Base-by-base conservation (phyloP, 2,797 vertebrate species). In the Pantherophis alleghaniensis region DNA sequence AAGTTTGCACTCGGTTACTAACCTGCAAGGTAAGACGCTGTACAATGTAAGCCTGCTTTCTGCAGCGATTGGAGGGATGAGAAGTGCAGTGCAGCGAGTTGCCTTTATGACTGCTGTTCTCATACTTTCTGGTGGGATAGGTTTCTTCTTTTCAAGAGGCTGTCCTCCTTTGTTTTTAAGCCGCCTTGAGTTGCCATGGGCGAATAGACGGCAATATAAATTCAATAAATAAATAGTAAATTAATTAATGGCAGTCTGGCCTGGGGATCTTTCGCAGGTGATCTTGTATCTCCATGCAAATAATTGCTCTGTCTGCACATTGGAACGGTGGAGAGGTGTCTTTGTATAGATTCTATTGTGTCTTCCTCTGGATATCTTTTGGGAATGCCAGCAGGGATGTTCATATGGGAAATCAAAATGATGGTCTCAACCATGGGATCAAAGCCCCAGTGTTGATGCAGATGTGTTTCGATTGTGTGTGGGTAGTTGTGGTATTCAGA, bases 1-100 rank as follows among this genome's bases (percentile, higher is more conserved):
- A 98, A 96, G 98, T 99, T 96, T 99, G 99, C 97, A 99, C 99
- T 53, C 98, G 99, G 88, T 97, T 99, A 95, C 97, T 99, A 92
- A 99, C 99, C 92, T 99, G 99, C 98, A 99, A 99, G 97, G 99
- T 99, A 97, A 63, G 32, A 63, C 3, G 1, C 69, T 37, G n/a
- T 37, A 47, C 16, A 53, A 4, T 11, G 10, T 37, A 87, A 60
- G 5, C 14, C 59, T 51, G 56, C 32, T 32, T 59, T 18, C 37
- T 87, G 53, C 12, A 66, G 87, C 11, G 16, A 10, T 37, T 56
- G 56, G 3, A 56, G 22, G 57, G 28, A 61, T 12, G 42, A 60
- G 13, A 13, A 28, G 16, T 57, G 63, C 61, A 24, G 37, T 22
- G 57, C 2, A 6, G 16, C 1, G 2, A 90, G 5, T 2, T 61